Evolutionary conservation across 1,140 invertebrate species (phyloP).

Genomic region (Sitodiplosis mosellana): DNA sequence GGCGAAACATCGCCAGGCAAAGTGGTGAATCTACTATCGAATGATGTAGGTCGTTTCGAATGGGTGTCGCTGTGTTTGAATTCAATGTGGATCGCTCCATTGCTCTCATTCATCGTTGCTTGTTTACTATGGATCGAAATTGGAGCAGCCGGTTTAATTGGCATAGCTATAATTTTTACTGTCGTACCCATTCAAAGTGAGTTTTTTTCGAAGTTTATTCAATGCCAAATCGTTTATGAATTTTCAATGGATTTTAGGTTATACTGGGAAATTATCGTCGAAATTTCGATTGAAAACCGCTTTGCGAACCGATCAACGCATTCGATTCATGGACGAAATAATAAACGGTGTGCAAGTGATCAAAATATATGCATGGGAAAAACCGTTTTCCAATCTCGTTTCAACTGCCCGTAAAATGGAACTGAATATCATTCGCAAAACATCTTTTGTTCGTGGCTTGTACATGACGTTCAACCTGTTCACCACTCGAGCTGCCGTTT

Average conservation of each 20-base stretch:
- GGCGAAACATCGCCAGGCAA: slow-evolving; percentile 58
- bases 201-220: slow-evolving; percentile 23
- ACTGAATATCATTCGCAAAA: slow-evolving; percentile 37
- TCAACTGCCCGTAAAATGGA: slow-evolving; percentile 37
- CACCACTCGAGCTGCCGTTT: slow-evolving; percentile 45
- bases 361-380: slow-evolving; percentile 68
- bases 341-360: slow-evolving; percentile 51
- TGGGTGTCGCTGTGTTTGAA: slow-evolving; percentile 20
- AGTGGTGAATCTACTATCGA: slow-evolving; percentile 66
- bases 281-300: slow-evolving; percentile 36
- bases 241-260: slow-evolving; percentile 28
- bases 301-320: slow-evolving; percentile 45
- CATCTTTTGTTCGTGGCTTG: slow-evolving; percentile 45
- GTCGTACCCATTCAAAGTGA: slow-evolving; percentile 41
- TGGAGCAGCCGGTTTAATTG: slow-evolving; percentile 30
- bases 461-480: slow-evolving; percentile 55
- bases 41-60: slow-evolving; percentile 42
- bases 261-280: slow-evolving; percentile 42
- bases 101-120: slow-evolving; percentile 29
- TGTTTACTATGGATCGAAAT: slow-evolving; percentile 19
- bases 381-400: slow-evolving; percentile 43
- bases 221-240: slow-evolving; percentile 27
- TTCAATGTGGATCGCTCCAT: slow-evolving; percentile 31
- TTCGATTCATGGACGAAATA: slow-evolving; percentile 60
- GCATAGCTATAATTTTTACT: slow-evolving; percentile 33